Base-by-base conservation (phyloP, 1,140 invertebrate genomes). In the Cotesia glomerata region DNA sequence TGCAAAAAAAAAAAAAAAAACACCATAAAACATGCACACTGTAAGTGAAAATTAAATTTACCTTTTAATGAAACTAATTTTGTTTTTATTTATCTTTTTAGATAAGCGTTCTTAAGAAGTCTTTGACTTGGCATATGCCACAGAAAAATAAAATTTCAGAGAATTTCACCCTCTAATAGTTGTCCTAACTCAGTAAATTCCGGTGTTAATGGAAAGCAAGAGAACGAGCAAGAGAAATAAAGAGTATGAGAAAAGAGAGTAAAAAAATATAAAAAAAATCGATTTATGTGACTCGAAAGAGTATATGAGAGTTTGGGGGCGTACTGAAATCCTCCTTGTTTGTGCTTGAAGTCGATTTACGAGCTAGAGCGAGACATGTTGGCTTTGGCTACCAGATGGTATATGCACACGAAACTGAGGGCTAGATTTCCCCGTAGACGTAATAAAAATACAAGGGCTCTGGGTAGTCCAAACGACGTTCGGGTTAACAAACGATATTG, bases 361-460 rank as follows among this genome's bases (percentile, higher is more conserved):
- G 71, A 72, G 71, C 63, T 8, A 39, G 51, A 71, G 45, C 71
- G 63, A 61, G 65, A 72, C 71, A 72, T 45, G 54, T 72, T 59
- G 71, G 71, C 63, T 72, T 77, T 77, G 74, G 77, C 78, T 75
- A 78, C 77, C 82, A 84, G 82, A 83, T 83, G 81, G 77, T 76
- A 76, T 73, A 74, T 71, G 59, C 73, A 63, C 56, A 73, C 61
- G 51, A 66, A 62, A 73, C 32, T 71, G 62, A 72, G 74, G 71
- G 72, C 74, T 82, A 80, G 80, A 83, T 83, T 83, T 82, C 80
- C 80, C 81, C 75, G 75, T 81, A 80, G 81, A 81, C 81, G 76
- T 74, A 82, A 78, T 82, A 84, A 82, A 84, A 82, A 82, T 81
- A 79, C 74, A 71, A 51, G 58, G 65, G 65, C 49, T 35, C 34